A percentile compares a stretch with the other conserved stretches of the same genome.
phyloP scores from a whole-genome alignment of 1,140 invertebrate species.

The Saccostrea glomerata region DNA sequence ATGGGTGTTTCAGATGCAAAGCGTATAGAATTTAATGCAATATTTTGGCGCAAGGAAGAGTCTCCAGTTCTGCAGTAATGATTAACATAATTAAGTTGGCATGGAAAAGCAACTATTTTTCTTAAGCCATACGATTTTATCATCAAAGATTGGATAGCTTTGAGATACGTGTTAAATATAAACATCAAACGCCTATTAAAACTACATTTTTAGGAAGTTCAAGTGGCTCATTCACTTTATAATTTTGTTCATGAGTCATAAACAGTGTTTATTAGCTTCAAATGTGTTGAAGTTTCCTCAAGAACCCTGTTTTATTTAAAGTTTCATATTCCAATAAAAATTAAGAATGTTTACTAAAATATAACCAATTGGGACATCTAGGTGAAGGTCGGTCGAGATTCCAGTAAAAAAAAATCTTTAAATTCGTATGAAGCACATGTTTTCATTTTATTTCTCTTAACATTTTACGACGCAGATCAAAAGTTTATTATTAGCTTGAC shows the following conservation, averaged over 20 bases:
- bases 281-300: neutral
- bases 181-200: conserved; percentile 21
- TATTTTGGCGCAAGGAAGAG: neutral
- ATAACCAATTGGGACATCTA: too few species aligned
- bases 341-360: too few species aligned
- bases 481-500: too few species aligned
- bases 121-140: neutral
- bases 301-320: too few species aligned
- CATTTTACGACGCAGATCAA: too few species aligned
- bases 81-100: neutral
- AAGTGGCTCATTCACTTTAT: neutral
- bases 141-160: neutral
- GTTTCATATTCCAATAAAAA: too few species aligned
- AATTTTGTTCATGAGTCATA: neutral
- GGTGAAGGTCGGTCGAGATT: too few species aligned
- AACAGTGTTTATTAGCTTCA: neutral
- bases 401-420: too few species aligned
- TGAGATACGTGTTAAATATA: neutral
- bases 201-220: neutral
- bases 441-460: too few species aligned
- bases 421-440: too few species aligned
- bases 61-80: neutral
- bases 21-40: neutral
- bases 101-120: neutral
- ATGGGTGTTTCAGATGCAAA: neutral